Evolutionary conservation across 2,113 vertebrate species (phyloP), one percentile per base, ranked within the genome.

Genomic region (Nettapus auritus): DNA sequence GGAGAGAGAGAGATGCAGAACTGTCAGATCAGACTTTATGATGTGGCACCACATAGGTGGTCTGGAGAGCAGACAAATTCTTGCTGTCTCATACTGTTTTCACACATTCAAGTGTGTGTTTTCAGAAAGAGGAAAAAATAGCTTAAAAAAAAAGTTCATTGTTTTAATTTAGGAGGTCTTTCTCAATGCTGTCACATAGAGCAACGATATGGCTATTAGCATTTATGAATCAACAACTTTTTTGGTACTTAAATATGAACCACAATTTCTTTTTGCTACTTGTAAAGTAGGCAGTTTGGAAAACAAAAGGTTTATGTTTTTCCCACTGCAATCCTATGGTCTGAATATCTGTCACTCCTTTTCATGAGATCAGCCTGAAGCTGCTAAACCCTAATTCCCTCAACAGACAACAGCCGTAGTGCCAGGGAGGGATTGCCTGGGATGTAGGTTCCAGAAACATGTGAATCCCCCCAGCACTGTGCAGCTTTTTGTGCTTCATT

Each of bases 361-460:
- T 90, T 92, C 89, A 83, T 15, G 75, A 60, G 50, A 68, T 64
- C 59, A 82, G 70, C 76, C 66, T 50, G 85, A 44, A 88, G 70
- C 86, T 89, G 19, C 74, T 71, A 78, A 86, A 60, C 36, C 64
- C 81, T 82, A 88, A 89, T 57, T 63, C 81, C 86, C 82, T 55
- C 66, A 64, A 26, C 77, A 84, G 80, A 86, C 91, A 94, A 56
- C 90, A 95, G 95, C 56, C 68, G 31, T 21, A 28, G 71, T 94
- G 90, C 92, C 90, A 90, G 95, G 86, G 76, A 91, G 90, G 92
- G 97, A 91, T 90, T 83, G 53, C 42, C 79, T 92, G 94, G 94
- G 70, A 87, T 85, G 92, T 52, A 93, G 93, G 83, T 97, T 97
- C 97, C 96, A 98, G 98, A 97, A 98, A 80, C 89, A 50, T 15